Evolutionary conservation across 1,140 invertebrate species (phyloP).

Genomic region (Drosophila eugracilis): DNA sequence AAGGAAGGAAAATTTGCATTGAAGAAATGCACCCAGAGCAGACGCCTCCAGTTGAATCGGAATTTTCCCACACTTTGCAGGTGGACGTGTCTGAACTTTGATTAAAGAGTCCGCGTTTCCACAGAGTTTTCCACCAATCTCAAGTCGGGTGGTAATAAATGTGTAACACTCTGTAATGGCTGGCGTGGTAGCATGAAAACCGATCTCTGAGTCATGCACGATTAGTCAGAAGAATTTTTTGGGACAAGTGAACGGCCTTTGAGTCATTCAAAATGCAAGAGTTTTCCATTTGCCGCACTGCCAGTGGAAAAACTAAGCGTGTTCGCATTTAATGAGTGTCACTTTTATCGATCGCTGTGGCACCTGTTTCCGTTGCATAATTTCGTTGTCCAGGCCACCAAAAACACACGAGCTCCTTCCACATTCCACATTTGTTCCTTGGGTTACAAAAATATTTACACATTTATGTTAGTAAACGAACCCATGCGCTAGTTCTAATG

Average conservation of each 20-base stretch:
- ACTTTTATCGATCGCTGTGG: slow-evolving; percentile 46
- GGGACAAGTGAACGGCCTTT: slow-evolving; percentile 35
- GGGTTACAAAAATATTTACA: slow-evolving; percentile 64
- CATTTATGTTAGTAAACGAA: slow-evolving; percentile 18
- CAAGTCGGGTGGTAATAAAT: slow-evolving; percentile 47
- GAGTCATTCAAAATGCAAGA: slow-evolving; percentile 52
- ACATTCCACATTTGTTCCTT: slow-evolving; percentile 29
- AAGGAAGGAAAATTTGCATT: slow-evolving; percentile 39
- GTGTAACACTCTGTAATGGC: slow-evolving; percentile 61
- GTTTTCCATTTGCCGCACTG: slow-evolving; percentile 45
- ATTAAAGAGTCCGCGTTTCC: slow-evolving; percentile 25
- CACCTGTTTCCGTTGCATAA: slow-evolving; percentile 80
- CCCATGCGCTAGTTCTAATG: slow-evolving; percentile 67
- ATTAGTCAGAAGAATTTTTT: slow-evolving; percentile 73
- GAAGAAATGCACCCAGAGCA: slow-evolving; percentile 15
- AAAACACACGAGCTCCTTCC: slow-evolving; percentile 11
- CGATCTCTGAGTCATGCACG: slow-evolving; percentile 64
- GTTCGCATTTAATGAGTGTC: slow-evolving; percentile 58
- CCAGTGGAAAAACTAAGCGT: slow-evolving; percentile 32
- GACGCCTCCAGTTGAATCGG: slow-evolving; percentile 9
- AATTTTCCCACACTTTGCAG: slow-evolving; percentile 66
- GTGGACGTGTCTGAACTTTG: slow-evolving; percentile 66
- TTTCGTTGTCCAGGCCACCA: slow-evolving; percentile 13
- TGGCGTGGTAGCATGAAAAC: slow-evolving; percentile 9
- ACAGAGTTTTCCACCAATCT: slow-evolving; percentile 5